Percentiles rank a stretch among this genome's conserved stretches.
phyloP scores from a whole-genome alignment of 2,113 vertebrate species.

The Tachysurus fulvidraco region DNA sequence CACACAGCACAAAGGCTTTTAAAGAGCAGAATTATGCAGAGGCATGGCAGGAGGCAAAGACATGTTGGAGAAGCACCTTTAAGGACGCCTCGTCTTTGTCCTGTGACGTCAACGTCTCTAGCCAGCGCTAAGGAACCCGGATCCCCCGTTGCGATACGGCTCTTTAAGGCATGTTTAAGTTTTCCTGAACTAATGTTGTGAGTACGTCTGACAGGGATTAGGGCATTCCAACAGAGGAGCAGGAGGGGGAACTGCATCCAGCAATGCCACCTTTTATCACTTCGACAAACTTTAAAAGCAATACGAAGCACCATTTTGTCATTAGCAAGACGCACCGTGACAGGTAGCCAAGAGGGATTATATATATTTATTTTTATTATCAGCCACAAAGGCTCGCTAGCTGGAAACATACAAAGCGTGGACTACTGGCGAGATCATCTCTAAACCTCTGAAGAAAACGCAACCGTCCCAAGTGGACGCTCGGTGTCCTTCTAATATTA shows the following conservation, averaged over 20 bases:
- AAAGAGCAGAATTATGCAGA: conserved; percentile 63
- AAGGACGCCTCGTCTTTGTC: conserved; percentile 50
- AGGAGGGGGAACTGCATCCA: background rate
- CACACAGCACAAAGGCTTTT: conserved; percentile 54
- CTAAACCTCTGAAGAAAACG: background rate
- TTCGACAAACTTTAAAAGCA: background rate
- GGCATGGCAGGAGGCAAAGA: conserved; percentile 55
- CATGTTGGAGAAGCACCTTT: conserved; percentile 52
- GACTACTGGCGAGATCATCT: background rate
- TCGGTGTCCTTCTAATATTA: background rate
- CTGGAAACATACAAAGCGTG: background rate
- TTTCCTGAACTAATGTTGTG: conserved; percentile 10
- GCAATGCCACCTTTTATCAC: background rate
- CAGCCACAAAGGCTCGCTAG: background rate
- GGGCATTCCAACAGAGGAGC: conserved; percentile 1
- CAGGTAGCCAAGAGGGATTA: conserved; percentile 17
- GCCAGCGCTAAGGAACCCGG: conserved; percentile 45
- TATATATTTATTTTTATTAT: conserved; percentile 4
- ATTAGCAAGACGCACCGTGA: background rate
- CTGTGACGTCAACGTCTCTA: conserved; percentile 51
- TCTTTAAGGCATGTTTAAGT: conserved; percentile 21
- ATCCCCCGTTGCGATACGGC: background rate
- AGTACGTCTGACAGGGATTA: conserved; percentile 22
- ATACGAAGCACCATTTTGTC: background rate
- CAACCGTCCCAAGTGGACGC: background rate